phyloP scores from a whole-genome alignment of 2,888 invertebrate species.

The Aphrophora alni region DNA sequence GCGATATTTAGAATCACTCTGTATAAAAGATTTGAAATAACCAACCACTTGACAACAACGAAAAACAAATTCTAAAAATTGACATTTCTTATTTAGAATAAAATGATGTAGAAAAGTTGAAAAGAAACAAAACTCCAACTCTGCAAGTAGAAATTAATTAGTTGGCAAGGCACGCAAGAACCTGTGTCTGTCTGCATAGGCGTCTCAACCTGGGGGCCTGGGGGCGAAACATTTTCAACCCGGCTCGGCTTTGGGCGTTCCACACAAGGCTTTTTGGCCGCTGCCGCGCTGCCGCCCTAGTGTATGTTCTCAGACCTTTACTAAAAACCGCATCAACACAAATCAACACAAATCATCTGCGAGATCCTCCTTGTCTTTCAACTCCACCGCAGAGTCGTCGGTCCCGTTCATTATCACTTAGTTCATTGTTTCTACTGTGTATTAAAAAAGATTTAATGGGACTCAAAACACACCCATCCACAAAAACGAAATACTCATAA shows the following conservation, averaged over 20 bases:
- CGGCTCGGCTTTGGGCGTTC: not conserved
- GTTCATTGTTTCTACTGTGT: not conserved
- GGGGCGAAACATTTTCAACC: not conserved
- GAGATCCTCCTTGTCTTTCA: not conserved
- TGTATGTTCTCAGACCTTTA: not conserved
- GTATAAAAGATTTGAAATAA: no score
- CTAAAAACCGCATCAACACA: constrained; percentile 1
- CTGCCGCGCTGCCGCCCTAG: no score
- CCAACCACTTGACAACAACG: no score
- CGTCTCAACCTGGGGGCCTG: not conserved
- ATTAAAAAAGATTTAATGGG: not conserved
- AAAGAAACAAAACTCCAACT: no score
- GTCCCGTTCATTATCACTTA: constrained; percentile 1
- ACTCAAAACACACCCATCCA: no score
- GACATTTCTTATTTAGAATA: no score
- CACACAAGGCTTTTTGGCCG: not conserved
- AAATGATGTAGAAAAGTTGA: no score
- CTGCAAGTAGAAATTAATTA: no score
- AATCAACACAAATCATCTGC: not conserved
- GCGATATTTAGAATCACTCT: no score
- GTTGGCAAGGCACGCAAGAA: no score
- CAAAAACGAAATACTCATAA: no score
- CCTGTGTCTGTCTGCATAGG: not conserved
- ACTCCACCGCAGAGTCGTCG: not conserved
- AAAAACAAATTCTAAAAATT: no score